A percentile compares a stretch with the other conserved stretches of the same genome.
Conservation (phyloP, 2,888 invertebrate species). For the Lysandra coridon region DNA sequence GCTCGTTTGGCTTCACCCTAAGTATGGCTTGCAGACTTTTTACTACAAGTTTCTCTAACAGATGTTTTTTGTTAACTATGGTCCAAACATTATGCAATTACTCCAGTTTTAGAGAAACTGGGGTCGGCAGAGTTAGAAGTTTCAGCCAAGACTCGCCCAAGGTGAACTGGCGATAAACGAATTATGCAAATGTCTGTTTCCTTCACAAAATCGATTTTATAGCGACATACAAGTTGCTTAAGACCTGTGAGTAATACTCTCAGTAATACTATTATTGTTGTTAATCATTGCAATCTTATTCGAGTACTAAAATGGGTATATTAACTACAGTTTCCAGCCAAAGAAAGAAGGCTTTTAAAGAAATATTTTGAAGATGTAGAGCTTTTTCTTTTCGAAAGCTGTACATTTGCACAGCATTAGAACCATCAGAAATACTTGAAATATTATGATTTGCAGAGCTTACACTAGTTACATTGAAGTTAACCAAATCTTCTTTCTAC, state of each 20-base stretch:
- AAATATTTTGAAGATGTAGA: too few relatives aligned
- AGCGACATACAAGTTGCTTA: not conserved
- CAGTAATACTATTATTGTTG: not conserved
- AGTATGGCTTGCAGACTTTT: not conserved
- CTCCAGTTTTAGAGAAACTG: slow-evolving; percentile 14
- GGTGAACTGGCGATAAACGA: slow-evolving; percentile 19
- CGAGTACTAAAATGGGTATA: too few relatives aligned
- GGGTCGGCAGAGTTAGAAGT: slow-evolving; percentile 14
- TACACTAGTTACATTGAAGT: too few relatives aligned
- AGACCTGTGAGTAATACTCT: not conserved
- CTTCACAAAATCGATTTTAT: slow-evolving; percentile 18
- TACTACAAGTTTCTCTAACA: not conserved
- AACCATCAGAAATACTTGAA: too few relatives aligned
- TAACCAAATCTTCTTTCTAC: too few relatives aligned
- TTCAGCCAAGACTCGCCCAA: slow-evolving; percentile 15
- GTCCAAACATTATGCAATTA: slow-evolving; percentile 11
- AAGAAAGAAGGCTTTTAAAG: too few relatives aligned
- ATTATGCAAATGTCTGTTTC: slow-evolving; percentile 18
- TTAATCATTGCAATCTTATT: not conserved
- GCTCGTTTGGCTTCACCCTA: too few relatives aligned
- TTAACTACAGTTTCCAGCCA: too few relatives aligned
- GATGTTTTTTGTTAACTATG: not conserved
- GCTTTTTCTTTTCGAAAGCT: too few relatives aligned
- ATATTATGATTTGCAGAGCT: too few relatives aligned
- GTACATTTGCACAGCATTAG: too few relatives aligned